Evolutionary conservation across 1,140 invertebrate species (phyloP).

Genomic region (Polypedilum pembai): DNA sequence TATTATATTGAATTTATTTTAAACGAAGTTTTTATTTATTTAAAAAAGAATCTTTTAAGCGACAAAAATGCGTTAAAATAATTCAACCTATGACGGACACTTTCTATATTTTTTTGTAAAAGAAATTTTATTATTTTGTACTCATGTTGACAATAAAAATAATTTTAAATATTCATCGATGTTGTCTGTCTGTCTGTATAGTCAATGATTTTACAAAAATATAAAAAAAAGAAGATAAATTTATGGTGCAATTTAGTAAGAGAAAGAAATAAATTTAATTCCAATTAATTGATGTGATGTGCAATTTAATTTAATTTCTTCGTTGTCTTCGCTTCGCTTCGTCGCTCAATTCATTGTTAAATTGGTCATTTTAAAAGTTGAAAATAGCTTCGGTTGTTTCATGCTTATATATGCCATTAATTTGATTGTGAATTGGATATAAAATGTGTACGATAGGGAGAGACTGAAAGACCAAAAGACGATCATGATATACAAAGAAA

Average conservation of each 20-base stretch:
- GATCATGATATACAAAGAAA: background rate
- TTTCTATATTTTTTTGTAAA: background rate
- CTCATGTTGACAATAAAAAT: background rate
- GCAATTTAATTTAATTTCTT: conserved; percentile 26
- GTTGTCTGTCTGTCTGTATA: background rate
- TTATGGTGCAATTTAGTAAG: conserved; percentile 23
- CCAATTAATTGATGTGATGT: conserved; percentile 26
- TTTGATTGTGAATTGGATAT: conserved; percentile 15
- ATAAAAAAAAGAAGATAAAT: background rate
- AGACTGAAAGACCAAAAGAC: background rate
- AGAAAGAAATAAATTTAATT: conserved; percentile 26
- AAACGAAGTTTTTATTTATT: no score
- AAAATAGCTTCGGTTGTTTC: background rate
- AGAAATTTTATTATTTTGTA: background rate
- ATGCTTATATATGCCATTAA: background rate
- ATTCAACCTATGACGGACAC: no score
- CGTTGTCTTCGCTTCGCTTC: background rate
- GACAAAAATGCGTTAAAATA: no score
- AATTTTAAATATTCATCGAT: background rate
- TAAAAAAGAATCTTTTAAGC: no score
- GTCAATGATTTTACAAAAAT: background rate
- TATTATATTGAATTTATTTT: no score
- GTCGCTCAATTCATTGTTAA: background rate
- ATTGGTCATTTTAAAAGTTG: conserved; percentile 4
- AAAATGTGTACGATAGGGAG: background rate